Conservation (phyloP, 2,797 vertebrate species). For the Remorina albescens region DNA sequence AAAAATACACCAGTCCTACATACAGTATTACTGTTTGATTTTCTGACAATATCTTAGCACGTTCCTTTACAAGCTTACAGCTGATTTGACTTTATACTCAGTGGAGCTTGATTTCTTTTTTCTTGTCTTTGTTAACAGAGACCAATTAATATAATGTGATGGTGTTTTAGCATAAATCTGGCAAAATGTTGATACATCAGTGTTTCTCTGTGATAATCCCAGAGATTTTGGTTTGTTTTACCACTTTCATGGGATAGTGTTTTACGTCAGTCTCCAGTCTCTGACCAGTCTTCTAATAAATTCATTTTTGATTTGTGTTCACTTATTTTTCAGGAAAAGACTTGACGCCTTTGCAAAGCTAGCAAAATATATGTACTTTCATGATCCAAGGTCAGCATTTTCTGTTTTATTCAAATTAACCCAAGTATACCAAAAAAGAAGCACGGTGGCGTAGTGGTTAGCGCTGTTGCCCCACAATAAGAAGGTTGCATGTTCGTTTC, state of each 20-base stretch:
- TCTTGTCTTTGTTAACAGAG: background rate
- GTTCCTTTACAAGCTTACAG: conserved; percentile 20
- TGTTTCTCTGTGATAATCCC: background rate
- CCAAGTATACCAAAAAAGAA: conserved; percentile 4
- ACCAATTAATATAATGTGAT: conserved; percentile 10
- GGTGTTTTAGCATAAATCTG: background rate
- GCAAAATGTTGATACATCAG: background rate
- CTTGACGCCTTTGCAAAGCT: background rate
- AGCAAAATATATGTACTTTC: background rate
- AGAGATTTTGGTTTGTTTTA: background rate
- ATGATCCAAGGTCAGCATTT: background rate
- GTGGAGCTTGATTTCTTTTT: background rate
- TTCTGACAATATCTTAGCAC: conserved; percentile 33
- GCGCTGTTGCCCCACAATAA: no score
- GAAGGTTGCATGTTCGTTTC: no score
- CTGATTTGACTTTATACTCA: background rate
- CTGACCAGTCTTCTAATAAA: background rate
- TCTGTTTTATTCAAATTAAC: background rate
- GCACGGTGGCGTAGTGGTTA: no score
- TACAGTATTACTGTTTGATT: conserved; percentile 43
- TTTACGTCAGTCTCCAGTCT: background rate
- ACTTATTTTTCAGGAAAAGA: background rate
- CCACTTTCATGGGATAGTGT: background rate
- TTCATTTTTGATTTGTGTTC: background rate
- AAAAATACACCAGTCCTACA: conserved; percentile 31